Evolutionary conservation across 2,113 vertebrate species (phyloP).

Genomic region (cat (Felis catus)): DNA sequence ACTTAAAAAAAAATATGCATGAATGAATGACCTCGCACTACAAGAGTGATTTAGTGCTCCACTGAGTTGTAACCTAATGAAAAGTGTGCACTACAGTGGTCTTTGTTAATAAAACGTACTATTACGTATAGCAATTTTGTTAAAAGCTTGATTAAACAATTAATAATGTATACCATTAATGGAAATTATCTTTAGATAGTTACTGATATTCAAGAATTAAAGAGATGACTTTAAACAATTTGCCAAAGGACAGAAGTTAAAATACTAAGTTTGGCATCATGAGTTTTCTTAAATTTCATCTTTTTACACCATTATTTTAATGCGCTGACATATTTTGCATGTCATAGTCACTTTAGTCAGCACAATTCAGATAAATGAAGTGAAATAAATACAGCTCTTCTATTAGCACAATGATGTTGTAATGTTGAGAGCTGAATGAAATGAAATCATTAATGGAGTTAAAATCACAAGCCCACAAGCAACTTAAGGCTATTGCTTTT

Average conservation of each 20-base stretch:
- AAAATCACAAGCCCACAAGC: constrained; percentile 61
- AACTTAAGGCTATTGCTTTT: constrained; percentile 63
- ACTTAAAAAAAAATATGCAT: background rate
- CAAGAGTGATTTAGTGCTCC: constrained; percentile 11
- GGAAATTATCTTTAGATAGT: constrained; percentile 53
- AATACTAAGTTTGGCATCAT: constrained; percentile 43
- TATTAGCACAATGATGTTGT: constrained; percentile 57
- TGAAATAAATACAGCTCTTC: constrained; percentile 67
- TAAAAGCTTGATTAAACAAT: constrained; percentile 53
- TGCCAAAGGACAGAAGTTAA: constrained; percentile 48
- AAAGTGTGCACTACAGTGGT: background rate
- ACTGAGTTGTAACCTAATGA: background rate
- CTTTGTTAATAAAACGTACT: background rate
- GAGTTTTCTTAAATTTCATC: constrained; percentile 44
- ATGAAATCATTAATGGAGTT: constrained; percentile 66
- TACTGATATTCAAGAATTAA: constrained; percentile 40
- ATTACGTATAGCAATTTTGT: background rate
- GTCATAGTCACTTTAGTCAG: constrained; percentile 65
- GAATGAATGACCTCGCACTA: background rate
- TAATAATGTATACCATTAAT: constrained; percentile 51
- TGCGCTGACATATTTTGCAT: constrained; percentile 35
- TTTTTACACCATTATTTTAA: background rate
- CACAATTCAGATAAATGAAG: constrained; percentile 72
- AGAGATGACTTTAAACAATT: constrained; percentile 46
- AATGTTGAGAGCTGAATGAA: constrained; percentile 54